phyloP scores from a whole-genome alignment of 2,113 vertebrate species.

The Gnathonemus longibarbis region DNA sequence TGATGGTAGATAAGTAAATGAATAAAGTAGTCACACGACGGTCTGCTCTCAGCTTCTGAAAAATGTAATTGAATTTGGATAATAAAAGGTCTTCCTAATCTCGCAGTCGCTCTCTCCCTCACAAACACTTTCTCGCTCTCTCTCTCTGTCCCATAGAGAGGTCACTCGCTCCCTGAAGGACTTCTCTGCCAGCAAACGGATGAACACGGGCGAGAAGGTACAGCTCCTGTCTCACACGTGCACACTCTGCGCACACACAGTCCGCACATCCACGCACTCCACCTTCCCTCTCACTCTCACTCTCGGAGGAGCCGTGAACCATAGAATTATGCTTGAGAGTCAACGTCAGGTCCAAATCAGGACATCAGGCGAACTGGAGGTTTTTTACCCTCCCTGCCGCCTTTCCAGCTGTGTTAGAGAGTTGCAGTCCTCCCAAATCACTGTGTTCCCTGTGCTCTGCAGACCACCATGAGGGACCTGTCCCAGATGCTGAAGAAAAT shows the following conservation, averaged over 20 bases:
- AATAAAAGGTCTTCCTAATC: not conserved
- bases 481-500: slow-evolving; percentile 99
- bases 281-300: not conserved
- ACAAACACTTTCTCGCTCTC: not conserved
- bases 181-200: slow-evolving; percentile 96
- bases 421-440: not conserved
- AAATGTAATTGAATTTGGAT: not conserved
- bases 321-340: not conserved
- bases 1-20: not conserved
- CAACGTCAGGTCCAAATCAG: not conserved
- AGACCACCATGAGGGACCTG: slow-evolving; percentile 96
- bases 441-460: slow-evolving; percentile 14
- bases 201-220: slow-evolving; percentile 99
- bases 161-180: slow-evolving; percentile 96
- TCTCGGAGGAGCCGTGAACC: not conserved
- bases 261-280: not conserved
- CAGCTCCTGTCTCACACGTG: not conserved
- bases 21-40: not conserved
- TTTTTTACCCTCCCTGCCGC: not conserved
- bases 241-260: not conserved
- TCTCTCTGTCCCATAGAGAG: slow-evolving; percentile 61
- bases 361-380: not conserved
- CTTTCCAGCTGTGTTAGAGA: not conserved
- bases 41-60: not conserved
- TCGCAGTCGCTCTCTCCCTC: not conserved